Percentiles rank a stretch among this genome's conserved stretches.
Evolutionary conservation across 2,888 invertebrate species (phyloP).

Genomic region (Pharmacophagus antenor): DNA sequence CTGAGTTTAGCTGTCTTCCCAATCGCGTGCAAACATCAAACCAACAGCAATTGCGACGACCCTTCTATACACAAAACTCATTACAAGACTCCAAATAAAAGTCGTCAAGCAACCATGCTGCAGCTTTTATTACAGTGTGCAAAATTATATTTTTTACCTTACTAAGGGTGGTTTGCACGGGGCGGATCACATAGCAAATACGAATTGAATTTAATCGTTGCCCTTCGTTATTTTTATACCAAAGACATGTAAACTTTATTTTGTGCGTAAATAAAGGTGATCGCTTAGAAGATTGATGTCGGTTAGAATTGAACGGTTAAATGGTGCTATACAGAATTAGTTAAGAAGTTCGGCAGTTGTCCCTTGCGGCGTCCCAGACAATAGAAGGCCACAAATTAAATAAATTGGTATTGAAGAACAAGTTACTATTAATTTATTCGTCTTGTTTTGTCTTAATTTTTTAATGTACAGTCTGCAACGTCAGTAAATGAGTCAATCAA

Average conservation of each 20-base stretch:
- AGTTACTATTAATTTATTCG: conserved; percentile 47
- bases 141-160: conserved; percentile 74
- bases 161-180: conserved; percentile 70
- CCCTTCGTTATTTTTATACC: conserved; percentile 64
- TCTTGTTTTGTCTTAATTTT: conserved; percentile 9
- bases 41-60: conserved; percentile 45
- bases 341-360: conserved; percentile 44
- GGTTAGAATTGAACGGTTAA: conserved; percentile 65
- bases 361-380: conserved; percentile 31
- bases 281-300: conserved; percentile 49
- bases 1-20: conserved; percentile 37
- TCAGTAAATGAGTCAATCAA: neutral
- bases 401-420: conserved; percentile 46
- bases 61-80: conserved; percentile 70
- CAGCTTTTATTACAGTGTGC: conserved; percentile 70
- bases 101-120: conserved; percentile 73
- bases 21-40: conserved; percentile 58
- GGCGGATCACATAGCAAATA: conserved; percentile 63
- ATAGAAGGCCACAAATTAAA: conserved; percentile 49
- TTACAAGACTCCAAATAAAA: conserved; percentile 73
- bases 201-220: conserved; percentile 72
- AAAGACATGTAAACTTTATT: conserved; percentile 77
- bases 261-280: conserved; percentile 65
- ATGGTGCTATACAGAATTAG: conserved; percentile 61
- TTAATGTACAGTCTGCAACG: neutral